Conservation (phyloP, 2,888 invertebrate genomes). For the Heliconius cydno region DNA sequence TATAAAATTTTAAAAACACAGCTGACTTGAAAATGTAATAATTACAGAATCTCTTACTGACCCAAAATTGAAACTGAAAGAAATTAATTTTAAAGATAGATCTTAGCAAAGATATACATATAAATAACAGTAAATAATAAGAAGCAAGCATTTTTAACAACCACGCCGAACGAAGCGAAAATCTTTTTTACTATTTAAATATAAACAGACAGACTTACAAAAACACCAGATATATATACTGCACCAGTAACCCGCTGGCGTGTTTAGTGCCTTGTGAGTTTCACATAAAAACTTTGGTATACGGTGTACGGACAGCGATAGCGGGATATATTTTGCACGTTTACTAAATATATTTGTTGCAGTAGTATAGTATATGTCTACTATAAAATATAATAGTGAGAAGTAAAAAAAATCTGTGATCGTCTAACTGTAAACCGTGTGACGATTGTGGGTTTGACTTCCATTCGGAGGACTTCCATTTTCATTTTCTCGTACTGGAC, state of each 20-base stretch:
- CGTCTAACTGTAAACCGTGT: too few species aligned
- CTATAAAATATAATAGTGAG: background rate
- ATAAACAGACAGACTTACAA: background rate
- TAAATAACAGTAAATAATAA: too few species aligned
- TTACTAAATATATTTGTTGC: background rate
- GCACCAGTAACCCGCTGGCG: background rate
- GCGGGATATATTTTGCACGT: conserved; percentile 3
- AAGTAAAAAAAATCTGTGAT: background rate
- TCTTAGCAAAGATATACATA: too few species aligned
- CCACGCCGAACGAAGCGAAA: background rate
- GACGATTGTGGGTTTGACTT: too few species aligned
- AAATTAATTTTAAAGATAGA: too few species aligned
- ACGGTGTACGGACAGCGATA: background rate
- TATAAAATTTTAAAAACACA: too few species aligned
- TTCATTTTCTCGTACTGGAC: too few species aligned
- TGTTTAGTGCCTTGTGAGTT: conserved; percentile 2
- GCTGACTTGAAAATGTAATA: too few species aligned
- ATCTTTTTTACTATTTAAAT: background rate
- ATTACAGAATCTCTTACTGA: too few species aligned
- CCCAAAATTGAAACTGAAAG: too few species aligned
- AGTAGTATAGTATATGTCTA: background rate
- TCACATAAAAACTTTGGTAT: conserved; percentile 1
- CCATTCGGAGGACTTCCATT: too few species aligned
- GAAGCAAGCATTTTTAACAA: too few species aligned
- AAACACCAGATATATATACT: background rate